Conservation (phyloP, 2,888 invertebrate genomes). For the Drosophila neoperkinsi region DNA sequence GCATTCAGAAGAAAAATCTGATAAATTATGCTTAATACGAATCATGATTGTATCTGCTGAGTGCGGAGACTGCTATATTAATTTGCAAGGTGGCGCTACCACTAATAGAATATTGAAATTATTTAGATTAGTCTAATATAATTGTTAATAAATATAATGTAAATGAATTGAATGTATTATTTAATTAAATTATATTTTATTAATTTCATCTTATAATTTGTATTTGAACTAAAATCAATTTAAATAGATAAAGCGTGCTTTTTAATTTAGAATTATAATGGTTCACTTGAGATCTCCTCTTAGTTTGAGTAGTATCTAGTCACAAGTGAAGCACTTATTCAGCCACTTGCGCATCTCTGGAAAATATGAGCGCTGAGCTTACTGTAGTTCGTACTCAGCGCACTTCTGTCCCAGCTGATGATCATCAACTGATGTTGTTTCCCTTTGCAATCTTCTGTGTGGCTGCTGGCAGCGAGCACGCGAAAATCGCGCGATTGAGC, state of each 20-base stretch:
- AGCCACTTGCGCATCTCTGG: conserved; percentile 47
- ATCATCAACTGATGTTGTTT: conserved; percentile 35
- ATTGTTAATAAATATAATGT: background rate
- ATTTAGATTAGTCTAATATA: background rate
- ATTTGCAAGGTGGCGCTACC: background rate
- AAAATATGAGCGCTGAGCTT: conserved; percentile 26
- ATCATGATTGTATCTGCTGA: background rate
- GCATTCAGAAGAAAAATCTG: background rate
- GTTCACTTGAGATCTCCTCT: background rate
- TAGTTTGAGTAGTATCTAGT: background rate
- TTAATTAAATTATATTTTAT: background rate
- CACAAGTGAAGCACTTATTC: background rate
- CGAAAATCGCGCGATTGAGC: conserved; percentile 74
- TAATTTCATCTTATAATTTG: background rate
- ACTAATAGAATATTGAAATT: background rate
- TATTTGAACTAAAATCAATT: background rate
- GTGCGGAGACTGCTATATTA: background rate
- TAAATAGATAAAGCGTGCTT: background rate
- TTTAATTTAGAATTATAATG: background rate
- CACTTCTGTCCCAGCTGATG: conserved; percentile 25
- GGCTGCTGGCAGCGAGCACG: conserved; percentile 57
- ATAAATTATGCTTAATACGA: background rate
- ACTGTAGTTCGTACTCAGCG: conserved; percentile 38
- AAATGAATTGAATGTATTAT: background rate
- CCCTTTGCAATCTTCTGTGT: conserved; percentile 36